Evolutionary conservation across 1,140 invertebrate genomes (phyloP), one percentile per base, ranked within the genome.

Genomic region (Rhopalosiphum padi): DNA sequence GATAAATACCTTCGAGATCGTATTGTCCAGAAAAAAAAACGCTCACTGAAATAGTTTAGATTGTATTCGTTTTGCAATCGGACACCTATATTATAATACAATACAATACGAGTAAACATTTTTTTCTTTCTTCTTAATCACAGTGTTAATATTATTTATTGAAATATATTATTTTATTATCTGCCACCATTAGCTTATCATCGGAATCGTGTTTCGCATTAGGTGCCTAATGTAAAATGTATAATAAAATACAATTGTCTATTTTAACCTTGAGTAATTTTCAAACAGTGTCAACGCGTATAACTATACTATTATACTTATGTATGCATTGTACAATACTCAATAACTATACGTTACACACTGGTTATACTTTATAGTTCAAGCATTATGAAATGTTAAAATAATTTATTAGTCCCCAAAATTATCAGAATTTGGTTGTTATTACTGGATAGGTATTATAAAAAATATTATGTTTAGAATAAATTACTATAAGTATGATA

Each of bases 181-280:
- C 77, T n/a, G 15, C n/a, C 8, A 22, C 23, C 83, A 43, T 41
- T 41, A 37, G 83, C 23, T 85, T 85, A 85, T 85, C 37, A 43
- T 43, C 9, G 37, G 83, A 85, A 41, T 85, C 83, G 11, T 41
- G 37, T 85, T 85, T 85, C 83, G 23, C 37, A 43, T 85, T 25
- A 25, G 83, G 8, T 43, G 35, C 35, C 7, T 83, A 37, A 83
- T 83, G 35, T 77, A 77, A n/a, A 77, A n/a, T 77, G 15, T 77
- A 77, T 77, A 77, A 77, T 5, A 77, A 35, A 77, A n/a, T n/a
- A n/a, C 60, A n/a, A 35, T 77, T 77, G 15, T n/a, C 5, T 18
- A 77, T 83, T 83, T 37, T 83, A 83, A 83, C 77, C 77, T 83
- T 83, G 77, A 83, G 22, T 83, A 83, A 18, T 77, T 77, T 77